Percentiles rank a stretch among this genome's conserved stretches.
Evolutionary conservation across 1,140 invertebrate species (phyloP).

Genomic region (Plutomurus gul): DNA sequence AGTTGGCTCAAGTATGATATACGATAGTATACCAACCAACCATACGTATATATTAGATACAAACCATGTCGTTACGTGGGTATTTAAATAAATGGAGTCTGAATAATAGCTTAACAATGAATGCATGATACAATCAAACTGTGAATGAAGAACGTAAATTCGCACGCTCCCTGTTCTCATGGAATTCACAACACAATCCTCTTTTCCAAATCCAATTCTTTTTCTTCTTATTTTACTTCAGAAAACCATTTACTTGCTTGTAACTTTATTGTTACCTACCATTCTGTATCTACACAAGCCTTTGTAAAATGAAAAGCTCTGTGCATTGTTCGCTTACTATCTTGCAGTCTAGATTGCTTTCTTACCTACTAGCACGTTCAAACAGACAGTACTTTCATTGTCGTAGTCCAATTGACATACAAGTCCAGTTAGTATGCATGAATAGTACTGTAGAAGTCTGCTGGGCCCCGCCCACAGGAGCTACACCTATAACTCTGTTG

Average conservation of each 20-base stretch:
- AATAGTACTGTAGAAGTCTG: too few relatives aligned
- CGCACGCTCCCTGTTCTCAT: constrained; percentile 33
- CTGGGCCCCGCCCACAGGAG: too few relatives aligned
- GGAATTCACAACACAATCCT: not conserved
- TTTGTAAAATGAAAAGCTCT: too few relatives aligned
- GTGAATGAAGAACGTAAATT: constrained; percentile 20
- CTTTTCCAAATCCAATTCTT: constrained; percentile 16
- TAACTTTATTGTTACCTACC: constrained; percentile 2
- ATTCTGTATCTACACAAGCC: not conserved
- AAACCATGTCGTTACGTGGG: constrained; percentile 35
- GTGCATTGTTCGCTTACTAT: too few relatives aligned
- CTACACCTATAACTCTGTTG: too few relatives aligned
- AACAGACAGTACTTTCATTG: too few relatives aligned
- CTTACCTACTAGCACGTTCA: too few relatives aligned
- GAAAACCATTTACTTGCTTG: constrained; percentile 22
- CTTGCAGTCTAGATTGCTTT: too few relatives aligned
- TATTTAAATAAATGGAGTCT: constrained; percentile 33
- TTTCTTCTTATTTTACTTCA: constrained; percentile 5
- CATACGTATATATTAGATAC: too few relatives aligned
- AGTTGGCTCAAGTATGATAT: not conserved
- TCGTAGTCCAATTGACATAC: too few relatives aligned
- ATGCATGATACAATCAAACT: constrained; percentile 36
- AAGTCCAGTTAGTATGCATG: too few relatives aligned
- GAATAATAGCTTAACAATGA: constrained; percentile 37
- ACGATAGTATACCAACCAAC: not conserved